These are phyloP conservation scores for Trogon surrucura DNA, from an alignment of 2,113 vertebrate species.

Conservation along the genomic window DNA sequence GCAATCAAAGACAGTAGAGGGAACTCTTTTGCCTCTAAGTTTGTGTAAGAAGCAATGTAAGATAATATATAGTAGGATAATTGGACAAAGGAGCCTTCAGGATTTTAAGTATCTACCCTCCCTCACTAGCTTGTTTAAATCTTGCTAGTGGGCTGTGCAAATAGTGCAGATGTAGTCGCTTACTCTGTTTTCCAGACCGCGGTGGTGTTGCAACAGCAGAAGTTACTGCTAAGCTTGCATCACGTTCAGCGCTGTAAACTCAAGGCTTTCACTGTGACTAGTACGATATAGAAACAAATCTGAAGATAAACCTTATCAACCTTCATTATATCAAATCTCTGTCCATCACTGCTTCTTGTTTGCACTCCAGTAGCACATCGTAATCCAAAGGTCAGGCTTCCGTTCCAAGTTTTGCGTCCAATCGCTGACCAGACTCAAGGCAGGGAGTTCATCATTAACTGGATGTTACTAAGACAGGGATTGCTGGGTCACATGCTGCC, in stretches of 20 bases:
- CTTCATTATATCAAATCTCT: neutral
- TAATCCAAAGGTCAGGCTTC: neutral
- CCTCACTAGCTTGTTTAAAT: neutral
- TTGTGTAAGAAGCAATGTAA: neutral
- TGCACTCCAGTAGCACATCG: neutral
- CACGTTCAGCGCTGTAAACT: neutral
- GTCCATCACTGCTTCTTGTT: neutral
- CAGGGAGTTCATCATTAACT: neutral
- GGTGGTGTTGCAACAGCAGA: neutral
- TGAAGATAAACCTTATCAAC: neutral
- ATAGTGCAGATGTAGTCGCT: neutral
- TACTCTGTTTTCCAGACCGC: neutral
- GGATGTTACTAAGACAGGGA: neutral
- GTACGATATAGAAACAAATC: neutral
- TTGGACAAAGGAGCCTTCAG: neutral
- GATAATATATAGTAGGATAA: neutral
- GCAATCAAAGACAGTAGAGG: neutral
- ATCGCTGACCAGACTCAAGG: neutral
- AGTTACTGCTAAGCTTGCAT: neutral
- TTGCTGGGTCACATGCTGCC: neutral
- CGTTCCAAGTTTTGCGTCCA: accelerated
- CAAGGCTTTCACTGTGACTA: neutral
- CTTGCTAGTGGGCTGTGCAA: neutral
- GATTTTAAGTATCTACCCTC: neutral
- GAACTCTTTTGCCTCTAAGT: neutral